Evolutionary conservation across 2,888 invertebrate species (phyloP), one percentile per base, ranked within the genome.

Genomic region (Laspeyria flexula): DNA sequence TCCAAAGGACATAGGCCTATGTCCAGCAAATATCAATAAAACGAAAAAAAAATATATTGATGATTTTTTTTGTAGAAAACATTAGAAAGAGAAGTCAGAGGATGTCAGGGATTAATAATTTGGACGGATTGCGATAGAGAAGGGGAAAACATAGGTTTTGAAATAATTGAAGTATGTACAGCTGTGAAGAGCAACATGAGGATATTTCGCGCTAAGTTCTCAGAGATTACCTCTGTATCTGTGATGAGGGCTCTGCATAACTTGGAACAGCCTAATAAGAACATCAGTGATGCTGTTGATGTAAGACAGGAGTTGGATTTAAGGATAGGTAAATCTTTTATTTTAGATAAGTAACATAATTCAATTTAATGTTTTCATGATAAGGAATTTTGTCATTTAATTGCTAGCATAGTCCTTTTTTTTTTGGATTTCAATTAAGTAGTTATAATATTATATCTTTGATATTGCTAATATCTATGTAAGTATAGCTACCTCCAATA

Each of bases 91-190:
- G 96, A 96, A 92, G 89, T 95, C 1, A 85, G 93, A 12, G 78
- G 85, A 27, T 96, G 96, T 71, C 90, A 94, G 63, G 95, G 95
- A 0, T 92, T 99, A 2, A 96, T 99, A 12, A 97, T 99, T 68
- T 99, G 99, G 99, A 99, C 99, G 0, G 99, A 99, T 97, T 99
- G 99, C 92, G 99, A 99, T 93, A 95, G 99, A 87, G 99, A 99
- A 93, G 99, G 99, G 23, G 99, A 99, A 88, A 99, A 99, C 83
- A 99, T 99, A 81, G 99, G 99, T 0, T 99, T 95, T 93, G 99
- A 99, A 93, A 95, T 99, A 25, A 98, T 99, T 42, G 88, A 96
- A 83, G 98, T 99, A 5, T 99, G 99, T 79, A 94, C 93, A 55
- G 95, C 94, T n/a, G 85, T 96, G 0, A 97, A 97, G 75, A 95